phyloP scores from a whole-genome alignment of 1,140 invertebrate genomes.

The Bombus vancouverensis region DNA sequence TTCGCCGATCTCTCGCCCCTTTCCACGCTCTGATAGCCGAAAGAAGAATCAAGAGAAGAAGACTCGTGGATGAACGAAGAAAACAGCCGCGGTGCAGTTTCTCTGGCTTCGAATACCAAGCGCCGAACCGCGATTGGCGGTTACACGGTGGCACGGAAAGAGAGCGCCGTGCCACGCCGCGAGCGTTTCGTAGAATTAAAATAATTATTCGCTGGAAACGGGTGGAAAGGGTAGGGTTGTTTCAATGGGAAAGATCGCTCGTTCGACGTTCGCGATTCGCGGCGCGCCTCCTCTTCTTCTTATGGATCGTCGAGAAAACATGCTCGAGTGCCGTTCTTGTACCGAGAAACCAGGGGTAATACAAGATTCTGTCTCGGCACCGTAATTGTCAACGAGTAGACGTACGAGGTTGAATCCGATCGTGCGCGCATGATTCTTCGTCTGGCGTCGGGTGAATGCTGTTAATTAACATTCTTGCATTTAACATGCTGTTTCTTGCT shows the following conservation, averaged over 20 bases:
- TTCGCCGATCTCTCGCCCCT: slow-evolving; percentile 44
- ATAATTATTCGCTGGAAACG: slow-evolving; percentile 38
- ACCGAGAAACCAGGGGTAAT: not conserved
- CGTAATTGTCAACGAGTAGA: slow-evolving; percentile 7
- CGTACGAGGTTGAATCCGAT: slow-evolving; percentile 7
- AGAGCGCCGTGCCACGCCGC: not conserved
- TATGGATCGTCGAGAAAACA: not conserved
- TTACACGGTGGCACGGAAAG: not conserved
- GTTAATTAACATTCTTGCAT: slow-evolving; percentile 26
- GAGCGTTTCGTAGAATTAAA: slow-evolving; percentile 27
- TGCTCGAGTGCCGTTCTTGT: not conserved
- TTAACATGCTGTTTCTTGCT: not conserved
- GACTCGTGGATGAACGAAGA: slow-evolving; percentile 61
- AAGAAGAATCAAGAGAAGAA: slow-evolving; percentile 35
- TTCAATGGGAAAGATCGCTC: slow-evolving; percentile 22
- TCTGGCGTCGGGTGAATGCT: not conserved
- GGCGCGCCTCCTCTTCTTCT: not conserved
- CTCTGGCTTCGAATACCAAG: not conserved
- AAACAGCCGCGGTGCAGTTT: slow-evolving; percentile 13
- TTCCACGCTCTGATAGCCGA: slow-evolving; percentile 59
- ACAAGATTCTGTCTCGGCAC: not conserved
- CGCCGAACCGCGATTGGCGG: slow-evolving; percentile 21
- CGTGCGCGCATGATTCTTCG: not conserved
- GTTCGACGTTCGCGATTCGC: not conserved
- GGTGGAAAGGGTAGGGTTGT: not conserved